phyloP scores from a whole-genome alignment of 2,113 vertebrate genomes.

The Phoxinus phoxinus region DNA sequence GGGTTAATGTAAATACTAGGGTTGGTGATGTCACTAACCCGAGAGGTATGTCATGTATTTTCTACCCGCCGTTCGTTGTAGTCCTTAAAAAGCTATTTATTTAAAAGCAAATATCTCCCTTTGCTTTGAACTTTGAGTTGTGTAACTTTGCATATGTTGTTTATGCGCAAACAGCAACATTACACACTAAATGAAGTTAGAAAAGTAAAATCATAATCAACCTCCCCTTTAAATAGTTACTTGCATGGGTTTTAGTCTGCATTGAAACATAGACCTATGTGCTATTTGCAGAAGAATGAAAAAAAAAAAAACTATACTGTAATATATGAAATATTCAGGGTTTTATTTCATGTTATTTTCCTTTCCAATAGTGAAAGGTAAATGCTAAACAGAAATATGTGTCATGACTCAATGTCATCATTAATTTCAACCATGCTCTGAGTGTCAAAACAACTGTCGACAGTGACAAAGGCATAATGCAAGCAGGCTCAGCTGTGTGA shows the following conservation, averaged over 20 bases:
- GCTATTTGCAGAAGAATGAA: neutral
- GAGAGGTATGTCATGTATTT: no score
- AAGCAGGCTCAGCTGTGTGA: neutral
- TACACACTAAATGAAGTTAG: no score
- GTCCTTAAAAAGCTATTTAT: no score
- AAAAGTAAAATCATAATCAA: no score
- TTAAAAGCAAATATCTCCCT: no score
- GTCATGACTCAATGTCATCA: neutral
- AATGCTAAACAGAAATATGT: neutral
- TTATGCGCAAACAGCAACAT: no score
- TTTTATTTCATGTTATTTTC: neutral
- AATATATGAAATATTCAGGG: neutral
- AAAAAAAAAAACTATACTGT: neutral
- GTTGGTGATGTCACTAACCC: no score
- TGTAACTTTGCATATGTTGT: no score
- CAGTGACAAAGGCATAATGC: neutral
- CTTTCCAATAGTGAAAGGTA: neutral
- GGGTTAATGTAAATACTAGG: no score
- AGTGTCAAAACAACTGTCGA: neutral
- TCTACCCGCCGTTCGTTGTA: no score
- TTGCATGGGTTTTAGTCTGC: neutral
- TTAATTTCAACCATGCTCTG: neutral
- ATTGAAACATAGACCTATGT: neutral
- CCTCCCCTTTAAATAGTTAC: neutral
- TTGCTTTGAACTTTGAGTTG: no score